Evolutionary conservation across 2,888 invertebrate genomes (phyloP), one percentile per base, ranked within the genome.

Genomic region (Sipha maydis): DNA sequence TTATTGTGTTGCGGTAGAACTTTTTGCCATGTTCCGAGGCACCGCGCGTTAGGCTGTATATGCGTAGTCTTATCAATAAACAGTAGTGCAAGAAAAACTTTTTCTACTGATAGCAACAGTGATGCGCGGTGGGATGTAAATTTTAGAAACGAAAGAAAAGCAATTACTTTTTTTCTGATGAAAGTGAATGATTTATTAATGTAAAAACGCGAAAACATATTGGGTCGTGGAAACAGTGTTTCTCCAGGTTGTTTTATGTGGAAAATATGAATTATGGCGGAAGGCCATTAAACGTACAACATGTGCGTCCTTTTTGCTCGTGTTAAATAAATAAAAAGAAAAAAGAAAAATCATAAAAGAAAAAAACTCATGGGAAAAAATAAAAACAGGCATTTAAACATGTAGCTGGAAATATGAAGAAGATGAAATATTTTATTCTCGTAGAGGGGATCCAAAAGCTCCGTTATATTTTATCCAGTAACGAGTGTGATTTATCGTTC

Each of bases 201-300:
- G 61, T 25, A 25, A 79, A 61, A 61, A 54, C n/a, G 25, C 34
- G 79, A 78, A 79, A 86, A 86, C 86, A 86, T 86, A 86, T 86
- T 86, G 85, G 85, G 85, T 38, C 77, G 77, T n/a, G 38, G 77
- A 83, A 54, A n/a, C 31, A 8, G 54, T 38, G 73, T 61, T 76
- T 14, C n/a, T 80, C 28, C 80, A 56, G 86, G 79, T 88, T 88
- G 80, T 88, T 88, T 82, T 88, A 88, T 41, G 80, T 28, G 61
- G 73, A 80, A 86, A 88, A 82, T 88, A 88, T 88, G 88, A 88
- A 88, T 88, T 88, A 88, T 88, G 88, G 88, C 82, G 88, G 88
- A 88, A 88, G 88, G 82, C 88, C 88, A 88, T 88, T 88, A 88
- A 88, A 88, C 34, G 88, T 82, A 88, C 88, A 88, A 88, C 88